A percentile compares a stretch with the other conserved stretches of the same genome.
Evolutionary conservation across 2,888 invertebrate species (phyloP).

Genomic region (Mesorhabditis spiculigera): DNA sequence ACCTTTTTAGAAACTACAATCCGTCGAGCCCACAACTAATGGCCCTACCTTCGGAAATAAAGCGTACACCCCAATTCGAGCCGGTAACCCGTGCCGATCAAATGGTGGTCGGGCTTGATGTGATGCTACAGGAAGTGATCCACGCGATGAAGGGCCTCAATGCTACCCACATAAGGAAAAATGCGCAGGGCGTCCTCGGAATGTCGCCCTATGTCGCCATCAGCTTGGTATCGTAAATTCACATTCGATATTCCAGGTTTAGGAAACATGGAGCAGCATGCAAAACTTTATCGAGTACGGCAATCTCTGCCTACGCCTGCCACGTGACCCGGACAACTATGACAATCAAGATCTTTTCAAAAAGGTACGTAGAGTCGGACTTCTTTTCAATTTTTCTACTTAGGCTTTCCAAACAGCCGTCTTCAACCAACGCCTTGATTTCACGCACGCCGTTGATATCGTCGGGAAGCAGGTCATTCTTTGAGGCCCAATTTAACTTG

Average conservation of each 20-base stretch:
- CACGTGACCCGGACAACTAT: background rate
- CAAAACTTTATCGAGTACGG: background rate
- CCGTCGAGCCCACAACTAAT: too few species aligned
- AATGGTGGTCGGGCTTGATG: too few species aligned
- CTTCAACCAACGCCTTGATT: background rate
- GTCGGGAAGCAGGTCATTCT: background rate
- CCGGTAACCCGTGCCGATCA: too few species aligned
- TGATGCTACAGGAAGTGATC: background rate
- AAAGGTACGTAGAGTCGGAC: background rate
- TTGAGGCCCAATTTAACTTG: too few species aligned
- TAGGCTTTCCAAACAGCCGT: background rate
- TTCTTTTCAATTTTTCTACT: background rate
- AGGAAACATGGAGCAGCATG: background rate
- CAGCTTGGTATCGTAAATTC: too few species aligned
- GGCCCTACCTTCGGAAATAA: too few species aligned
- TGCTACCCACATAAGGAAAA: background rate
- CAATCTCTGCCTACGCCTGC: background rate
- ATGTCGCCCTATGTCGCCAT: too few species aligned
- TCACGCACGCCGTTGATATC: background rate
- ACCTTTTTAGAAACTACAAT: too few species aligned
- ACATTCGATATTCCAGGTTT: background rate
- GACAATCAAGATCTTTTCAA: background rate
- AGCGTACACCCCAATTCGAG: too few species aligned
- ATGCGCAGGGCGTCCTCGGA: too few species aligned
- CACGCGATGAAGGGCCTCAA: conserved; percentile 4